Percentiles rank a stretch among this genome's conserved stretches.
Conservation (phyloP, 2,797 vertebrate species). For the Enteromius paludinosus region DNA sequence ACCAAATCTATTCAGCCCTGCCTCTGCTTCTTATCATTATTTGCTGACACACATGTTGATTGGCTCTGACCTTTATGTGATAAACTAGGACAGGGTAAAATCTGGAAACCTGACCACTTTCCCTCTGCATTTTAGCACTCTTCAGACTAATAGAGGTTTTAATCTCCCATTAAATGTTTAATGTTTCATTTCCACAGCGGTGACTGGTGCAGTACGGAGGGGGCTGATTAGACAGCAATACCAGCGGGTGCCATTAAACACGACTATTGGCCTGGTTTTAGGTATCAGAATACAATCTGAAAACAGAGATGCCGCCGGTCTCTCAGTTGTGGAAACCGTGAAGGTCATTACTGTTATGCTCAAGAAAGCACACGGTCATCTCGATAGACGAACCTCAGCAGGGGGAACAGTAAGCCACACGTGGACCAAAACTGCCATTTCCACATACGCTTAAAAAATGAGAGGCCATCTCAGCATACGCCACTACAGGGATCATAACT, state of each 20-base stretch:
- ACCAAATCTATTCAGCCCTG: not conserved
- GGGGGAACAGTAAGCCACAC: not conserved
- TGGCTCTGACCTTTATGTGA: conserved; percentile 41
- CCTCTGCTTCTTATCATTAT: conserved; percentile 4
- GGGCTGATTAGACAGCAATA: conserved; percentile 55
- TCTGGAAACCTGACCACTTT: conserved; percentile 18
- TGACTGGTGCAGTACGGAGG: conserved; percentile 43
- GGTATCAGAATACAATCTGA: conserved; percentile 37
- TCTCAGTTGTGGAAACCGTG: conserved; percentile 11
- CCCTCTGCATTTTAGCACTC: conserved; percentile 57
- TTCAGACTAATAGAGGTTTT: conserved; percentile 62
- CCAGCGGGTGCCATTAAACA: conserved; percentile 54
- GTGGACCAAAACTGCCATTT: conserved; percentile 13
- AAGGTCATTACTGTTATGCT: conserved; percentile 34
- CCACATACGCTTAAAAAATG: conserved; percentile 5
- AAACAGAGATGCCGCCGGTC: conserved; percentile 14
- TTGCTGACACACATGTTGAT: conserved; percentile 18
- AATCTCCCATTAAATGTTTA: conserved; percentile 70
- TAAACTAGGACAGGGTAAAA: conserved; percentile 34
- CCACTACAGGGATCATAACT: conserved; percentile 49
- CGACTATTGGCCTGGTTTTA: conserved; percentile 40
- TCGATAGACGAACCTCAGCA: conserved; percentile 17
- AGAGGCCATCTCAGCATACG: conserved; percentile 13
- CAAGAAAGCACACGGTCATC: not conserved
- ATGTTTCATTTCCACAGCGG: conserved; percentile 62